A percentile compares a stretch with the other conserved stretches of the same genome.
Evolutionary conservation across 2,113 vertebrate species (phyloP).

Genomic region (Crotalus viridis): DNA sequence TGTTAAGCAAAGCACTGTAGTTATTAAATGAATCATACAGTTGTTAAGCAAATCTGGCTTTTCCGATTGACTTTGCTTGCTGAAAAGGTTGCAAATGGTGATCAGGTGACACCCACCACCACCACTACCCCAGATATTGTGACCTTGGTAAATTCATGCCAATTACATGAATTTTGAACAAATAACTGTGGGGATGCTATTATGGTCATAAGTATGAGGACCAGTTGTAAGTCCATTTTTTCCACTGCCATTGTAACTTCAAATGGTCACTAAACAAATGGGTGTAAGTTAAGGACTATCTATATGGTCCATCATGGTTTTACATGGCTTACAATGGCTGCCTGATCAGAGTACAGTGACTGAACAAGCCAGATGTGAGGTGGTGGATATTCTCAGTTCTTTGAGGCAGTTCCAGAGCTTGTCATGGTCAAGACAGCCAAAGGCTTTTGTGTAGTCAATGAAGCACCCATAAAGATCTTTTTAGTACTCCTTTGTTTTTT

Average conservation of each 20-base stretch:
- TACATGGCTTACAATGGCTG: neutral
- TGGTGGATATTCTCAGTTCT: neutral
- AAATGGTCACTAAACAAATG: neutral
- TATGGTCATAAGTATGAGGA: neutral
- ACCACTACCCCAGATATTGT: neutral
- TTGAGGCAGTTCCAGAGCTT: neutral
- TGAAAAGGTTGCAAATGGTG: neutral
- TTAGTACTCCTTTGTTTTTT: neutral
- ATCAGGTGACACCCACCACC: neutral
- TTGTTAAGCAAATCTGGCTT: neutral
- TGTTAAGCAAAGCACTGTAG: neutral
- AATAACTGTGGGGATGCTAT: neutral
- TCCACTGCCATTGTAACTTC: neutral
- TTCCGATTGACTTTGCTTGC: neutral
- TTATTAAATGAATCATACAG: neutral
- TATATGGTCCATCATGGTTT: neutral
- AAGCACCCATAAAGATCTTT: neutral
- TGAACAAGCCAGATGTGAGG: neutral
- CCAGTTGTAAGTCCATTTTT: neutral
- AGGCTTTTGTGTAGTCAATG: neutral
- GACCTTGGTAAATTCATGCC: neutral
- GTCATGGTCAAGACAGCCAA: neutral
- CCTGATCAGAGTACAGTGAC: neutral
- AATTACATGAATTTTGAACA: neutral
- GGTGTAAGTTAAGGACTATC: neutral